Evolutionary conservation across 2,113 vertebrate genomes (phyloP).

Genomic region (Zootoca vivipara): DNA sequence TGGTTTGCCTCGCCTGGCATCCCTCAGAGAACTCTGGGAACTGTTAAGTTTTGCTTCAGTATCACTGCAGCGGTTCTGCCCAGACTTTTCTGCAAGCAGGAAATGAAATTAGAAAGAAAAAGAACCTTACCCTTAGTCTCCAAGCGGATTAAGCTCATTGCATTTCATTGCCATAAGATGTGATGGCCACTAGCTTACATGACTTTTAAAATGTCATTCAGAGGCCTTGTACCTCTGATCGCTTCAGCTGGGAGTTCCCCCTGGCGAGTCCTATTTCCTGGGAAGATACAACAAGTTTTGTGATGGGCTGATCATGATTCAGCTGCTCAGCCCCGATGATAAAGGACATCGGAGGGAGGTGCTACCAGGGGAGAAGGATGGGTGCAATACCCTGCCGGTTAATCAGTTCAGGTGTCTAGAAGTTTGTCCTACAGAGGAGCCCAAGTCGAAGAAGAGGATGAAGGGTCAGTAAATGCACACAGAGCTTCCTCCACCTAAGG

Average conservation of each 20-base stretch:
- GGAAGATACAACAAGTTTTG: not conserved
- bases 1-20: not conserved
- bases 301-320: not conserved
- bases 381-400: too few relatives aligned
- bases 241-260: not conserved
- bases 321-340: not conserved
- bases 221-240: not conserved
- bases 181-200: too few relatives aligned
- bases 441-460: not conserved
- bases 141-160: not conserved
- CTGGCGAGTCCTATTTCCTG: not conserved
- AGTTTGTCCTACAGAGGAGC: too few relatives aligned
- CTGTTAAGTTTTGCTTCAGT: not conserved
- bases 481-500: not conserved
- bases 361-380: too few relatives aligned
- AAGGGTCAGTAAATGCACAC: not conserved
- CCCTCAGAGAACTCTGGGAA: not conserved
- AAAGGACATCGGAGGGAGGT: too few relatives aligned
- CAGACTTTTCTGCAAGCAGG: not conserved
- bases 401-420: too few relatives aligned
- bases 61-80: not conserved
- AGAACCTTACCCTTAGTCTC: not conserved
- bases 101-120: not conserved
- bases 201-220: too few relatives aligned
- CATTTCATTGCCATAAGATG: not conserved